These are phyloP conservation scores for Crossocerus cetratus DNA, from an alignment of 2,888 invertebrate genomes.

Conservation along the genomic window DNA sequence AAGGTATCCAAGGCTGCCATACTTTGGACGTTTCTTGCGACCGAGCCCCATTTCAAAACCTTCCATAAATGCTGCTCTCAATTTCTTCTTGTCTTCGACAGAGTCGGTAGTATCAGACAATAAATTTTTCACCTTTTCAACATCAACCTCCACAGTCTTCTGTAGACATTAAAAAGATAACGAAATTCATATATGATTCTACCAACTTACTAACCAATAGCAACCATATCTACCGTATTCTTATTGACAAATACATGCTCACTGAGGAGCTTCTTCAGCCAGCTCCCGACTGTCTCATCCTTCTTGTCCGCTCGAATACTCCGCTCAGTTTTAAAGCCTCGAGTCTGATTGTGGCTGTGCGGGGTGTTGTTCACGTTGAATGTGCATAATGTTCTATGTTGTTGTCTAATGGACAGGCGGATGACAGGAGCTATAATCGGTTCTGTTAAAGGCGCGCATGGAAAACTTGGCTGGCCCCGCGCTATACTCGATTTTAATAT, in stretches of 20 bases:
- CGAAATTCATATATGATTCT: too few species aligned
- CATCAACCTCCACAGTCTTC: too few species aligned
- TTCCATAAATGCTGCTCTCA: too few species aligned
- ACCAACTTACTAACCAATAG: too few species aligned
- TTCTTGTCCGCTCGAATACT: slow-evolving; percentile 84
- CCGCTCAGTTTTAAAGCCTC: slow-evolving; percentile 90
- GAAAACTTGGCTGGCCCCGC: slow-evolving; percentile 69
- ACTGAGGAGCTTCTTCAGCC: slow-evolving; percentile 66
- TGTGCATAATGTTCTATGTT: slow-evolving; percentile 55
- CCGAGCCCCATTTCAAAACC: too few species aligned
- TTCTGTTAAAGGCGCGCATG: slow-evolving; percentile 50
- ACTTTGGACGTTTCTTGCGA: too few species aligned
- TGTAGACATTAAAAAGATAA: too few species aligned
- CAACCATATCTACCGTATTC: too few species aligned
- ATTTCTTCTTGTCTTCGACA: too few species aligned
- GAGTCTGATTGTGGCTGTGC: slow-evolving; percentile 79
- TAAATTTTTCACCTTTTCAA: too few species aligned
- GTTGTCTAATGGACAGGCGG: slow-evolving; percentile 49
- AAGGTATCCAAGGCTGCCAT: too few species aligned
- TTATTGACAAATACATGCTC: background rate
- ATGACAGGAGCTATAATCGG: slow-evolving; percentile 53
- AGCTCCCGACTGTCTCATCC: slow-evolving; percentile 79
- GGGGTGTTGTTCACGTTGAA: slow-evolving; percentile 46
- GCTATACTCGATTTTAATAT: slow-evolving; percentile 68
- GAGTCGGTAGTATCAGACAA: too few species aligned